Evolutionary conservation across 1,140 invertebrate genomes (phyloP), one percentile per base, ranked within the genome.

Genomic region (Polypedilum pembai): DNA sequence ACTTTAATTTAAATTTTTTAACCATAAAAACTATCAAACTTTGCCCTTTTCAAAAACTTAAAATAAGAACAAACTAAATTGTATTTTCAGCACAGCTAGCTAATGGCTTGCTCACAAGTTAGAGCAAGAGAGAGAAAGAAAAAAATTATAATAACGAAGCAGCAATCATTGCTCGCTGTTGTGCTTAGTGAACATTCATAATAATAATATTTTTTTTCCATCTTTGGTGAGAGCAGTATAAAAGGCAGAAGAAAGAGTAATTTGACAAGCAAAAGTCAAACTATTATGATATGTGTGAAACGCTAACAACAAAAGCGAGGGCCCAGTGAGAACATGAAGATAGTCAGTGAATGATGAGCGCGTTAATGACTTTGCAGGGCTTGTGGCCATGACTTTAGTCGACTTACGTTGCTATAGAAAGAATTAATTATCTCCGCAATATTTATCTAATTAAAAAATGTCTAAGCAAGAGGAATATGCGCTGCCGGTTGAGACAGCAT

Each of bases 211-310:
- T 33, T 3, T 33, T 33, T 33, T 33, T 33, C 5, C 24, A 1
- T 3, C 5, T 5, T 33, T 33, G 5, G 24, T 33, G 24, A 33
- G 24, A 33, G 24, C 24, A 33, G n/a, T 10, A 45, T 45, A 45
- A 45, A 15, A 45, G 15, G 45, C 45, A 56, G 15, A 56, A 56
- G 45, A 56, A n/a, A 21, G 17, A 69, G 18, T 69, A 69, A 69
- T 69, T 69, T 69, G 65, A 69, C 65, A 69, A 18, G 20, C 20
- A 69, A 56, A 69, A 69, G 65, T 69, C 65, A 69, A 69, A 69
- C 65, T 69, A 69, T 69, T 69, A 69, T 69, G 65, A 69, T 69
- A 69, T 69, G 65, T 69, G 65, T 69, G 65, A 69, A 69, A 69
- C 18, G 17, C 65, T 21, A 69, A 69, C 65, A 69, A 69, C 65